These are phyloP conservation scores for Nycticryphes semicollaris DNA, from an alignment of 2,113 vertebrate species.

Conservation along the genomic window DNA sequence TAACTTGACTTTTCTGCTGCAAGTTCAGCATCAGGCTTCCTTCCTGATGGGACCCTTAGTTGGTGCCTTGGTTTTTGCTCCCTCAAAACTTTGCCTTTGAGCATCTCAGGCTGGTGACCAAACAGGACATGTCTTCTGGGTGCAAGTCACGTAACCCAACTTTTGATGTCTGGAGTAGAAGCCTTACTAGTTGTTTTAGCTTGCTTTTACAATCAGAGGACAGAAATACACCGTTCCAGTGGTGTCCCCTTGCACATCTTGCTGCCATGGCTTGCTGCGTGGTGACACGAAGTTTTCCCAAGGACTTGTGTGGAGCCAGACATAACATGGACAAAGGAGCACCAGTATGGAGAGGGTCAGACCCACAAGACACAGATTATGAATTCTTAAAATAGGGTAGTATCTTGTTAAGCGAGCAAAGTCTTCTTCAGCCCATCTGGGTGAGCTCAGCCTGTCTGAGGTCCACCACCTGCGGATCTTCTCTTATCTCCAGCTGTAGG, in stretches of 20 bases:
- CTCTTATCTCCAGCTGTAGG: rapidly evolving
- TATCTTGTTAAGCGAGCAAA: background rate
- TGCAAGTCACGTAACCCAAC: background rate
- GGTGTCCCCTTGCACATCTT: background rate
- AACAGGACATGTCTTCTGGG: background rate
- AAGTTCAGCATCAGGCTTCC: background rate
- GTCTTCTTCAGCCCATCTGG: background rate
- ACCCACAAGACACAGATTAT: background rate
- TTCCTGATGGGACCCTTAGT: background rate
- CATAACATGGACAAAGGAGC: background rate
- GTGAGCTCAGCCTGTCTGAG: background rate
- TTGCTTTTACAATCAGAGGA: background rate
- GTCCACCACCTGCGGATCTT: background rate
- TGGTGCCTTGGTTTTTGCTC: background rate
- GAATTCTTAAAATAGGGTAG: background rate
- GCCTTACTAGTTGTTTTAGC: background rate
- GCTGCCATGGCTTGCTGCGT: background rate
- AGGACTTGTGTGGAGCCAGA: background rate
- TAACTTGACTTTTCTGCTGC: background rate
- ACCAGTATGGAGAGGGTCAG: background rate
- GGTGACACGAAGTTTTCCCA: background rate
- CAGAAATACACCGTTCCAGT: rapidly evolving
- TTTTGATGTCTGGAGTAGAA: background rate
- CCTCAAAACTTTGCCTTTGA: background rate
- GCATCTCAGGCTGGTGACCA: background rate